These are phyloP conservation scores for Amphiura filiformis DNA, from an alignment of 35 echinoderm and acorn worm species.

Conservation along the genomic window DNA sequence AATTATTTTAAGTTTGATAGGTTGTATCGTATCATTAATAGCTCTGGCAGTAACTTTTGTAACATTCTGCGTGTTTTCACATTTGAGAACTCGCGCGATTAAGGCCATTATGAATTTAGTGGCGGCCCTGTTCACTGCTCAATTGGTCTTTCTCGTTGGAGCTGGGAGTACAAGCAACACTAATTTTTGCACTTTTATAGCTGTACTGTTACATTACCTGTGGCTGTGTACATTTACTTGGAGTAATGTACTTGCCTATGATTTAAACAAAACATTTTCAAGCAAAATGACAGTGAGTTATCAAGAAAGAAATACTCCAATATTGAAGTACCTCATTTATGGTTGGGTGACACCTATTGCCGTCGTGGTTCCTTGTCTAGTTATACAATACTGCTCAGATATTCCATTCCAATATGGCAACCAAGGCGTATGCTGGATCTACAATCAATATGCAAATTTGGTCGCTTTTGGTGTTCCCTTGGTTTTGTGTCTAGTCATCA, in stretches of 20 bases:
- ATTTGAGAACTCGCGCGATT: slow-evolving; percentile 3
- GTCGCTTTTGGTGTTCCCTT: slow-evolving; percentile 13
- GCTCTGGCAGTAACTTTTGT: neutral
- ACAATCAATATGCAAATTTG: neutral
- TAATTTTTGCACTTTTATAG: slow-evolving; percentile 5
- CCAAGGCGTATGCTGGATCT: slow-evolving; percentile 12
- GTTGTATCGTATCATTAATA: slow-evolving; percentile 7
- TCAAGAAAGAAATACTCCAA: neutral
- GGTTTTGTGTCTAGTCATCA: neutral
- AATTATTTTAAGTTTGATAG: neutral
- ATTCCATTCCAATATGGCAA: slow-evolving; percentile 13
- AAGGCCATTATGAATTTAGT: slow-evolving; percentile 15
- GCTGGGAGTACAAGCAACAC: neutral
- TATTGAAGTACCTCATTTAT: neutral
- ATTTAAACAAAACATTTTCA: slow-evolving; percentile 24
- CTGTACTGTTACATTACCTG: neutral
- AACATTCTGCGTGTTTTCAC: slow-evolving; percentile 8
- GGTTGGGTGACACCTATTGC: neutral
- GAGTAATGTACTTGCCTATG: slow-evolving; percentile 15
- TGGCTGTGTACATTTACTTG: slow-evolving; percentile 22
- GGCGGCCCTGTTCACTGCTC: slow-evolving; percentile 17
- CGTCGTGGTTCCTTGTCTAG: slow-evolving; percentile 16
- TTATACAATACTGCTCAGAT: neutral
- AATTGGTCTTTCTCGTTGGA: neutral
- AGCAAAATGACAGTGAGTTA: neutral